Evolutionary conservation across 2,797 vertebrate genomes (phyloP), one percentile per base, ranked within the genome.

Genomic region (Petrocephalus schoutedeni): DNA sequence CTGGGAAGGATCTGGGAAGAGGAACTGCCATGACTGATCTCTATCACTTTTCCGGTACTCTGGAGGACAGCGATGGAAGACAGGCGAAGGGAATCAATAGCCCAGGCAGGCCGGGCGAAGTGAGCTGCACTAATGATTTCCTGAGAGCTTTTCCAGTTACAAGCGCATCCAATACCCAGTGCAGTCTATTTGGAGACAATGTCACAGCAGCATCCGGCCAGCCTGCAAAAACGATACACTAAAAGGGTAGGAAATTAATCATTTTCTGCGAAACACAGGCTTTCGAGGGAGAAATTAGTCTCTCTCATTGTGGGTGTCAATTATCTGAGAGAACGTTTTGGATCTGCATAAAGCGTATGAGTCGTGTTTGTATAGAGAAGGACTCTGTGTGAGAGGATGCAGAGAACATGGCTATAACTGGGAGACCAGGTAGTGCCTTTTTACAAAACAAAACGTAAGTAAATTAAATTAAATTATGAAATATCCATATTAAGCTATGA

Each of bases 81-180:
- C 45, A 23, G n/a, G 21, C 23, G 51, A 28, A 23, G 36, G 19
- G 64, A 53, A 87, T 87, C 86, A 19, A 87, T 89, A 87, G 23
- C 23, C 45, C 41, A 54, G 67, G 4, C 67, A 61, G 36, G 67
- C 53, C 57, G 58, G 74, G 10, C 41, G 86, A 54, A 56, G 23
- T 14, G 23, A 51, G 49, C 86, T 54, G 0, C 86, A 84, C 36
- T 83, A 89, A 89, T 87, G 57, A 64, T 87, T 89, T 61, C 58
- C 86, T 87, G 41, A 87, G 71, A 86, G 88, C 86, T 89, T 67
- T 80, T 74, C 64, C 67, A 14, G 56, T 58, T 58, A 59, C 28
- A 59, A 36, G 56, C 41, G 23, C 57, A 88, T 80, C 36, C 67
- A 86, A 86, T 32, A n/a, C 1, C 36, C 54, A 57, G 36, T 12